These are phyloP conservation scores for Rhodinocichla rosea DNA, from an alignment of 2,113 vertebrate species.

Conservation along the genomic window DNA sequence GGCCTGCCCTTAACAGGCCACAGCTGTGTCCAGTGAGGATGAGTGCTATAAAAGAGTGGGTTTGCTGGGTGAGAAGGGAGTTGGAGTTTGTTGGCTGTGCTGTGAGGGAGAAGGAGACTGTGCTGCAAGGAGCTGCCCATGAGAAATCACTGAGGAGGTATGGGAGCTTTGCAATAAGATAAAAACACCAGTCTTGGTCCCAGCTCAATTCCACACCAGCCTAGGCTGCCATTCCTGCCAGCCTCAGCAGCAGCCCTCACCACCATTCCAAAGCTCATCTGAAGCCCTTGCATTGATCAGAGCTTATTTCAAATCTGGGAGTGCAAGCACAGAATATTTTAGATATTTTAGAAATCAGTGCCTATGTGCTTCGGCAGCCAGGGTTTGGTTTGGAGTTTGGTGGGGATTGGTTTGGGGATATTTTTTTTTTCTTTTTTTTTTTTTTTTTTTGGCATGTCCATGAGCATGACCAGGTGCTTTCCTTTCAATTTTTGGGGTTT, in stretches of 20 bases:
- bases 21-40: too few species aligned
- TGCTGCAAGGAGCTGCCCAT: too few species aligned
- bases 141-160: too few species aligned
- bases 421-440: too few species aligned
- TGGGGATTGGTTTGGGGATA: background rate
- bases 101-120: too few species aligned
- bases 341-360: background rate
- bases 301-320: background rate
- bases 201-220: background rate
- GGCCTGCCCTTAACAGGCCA: too few species aligned
- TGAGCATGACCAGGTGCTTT: background rate
- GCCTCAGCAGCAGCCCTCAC: background rate
- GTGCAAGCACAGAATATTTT: background rate
- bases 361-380: background rate
- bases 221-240: background rate
- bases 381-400: background rate
- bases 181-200: too few species aligned
- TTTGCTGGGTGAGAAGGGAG: too few species aligned
- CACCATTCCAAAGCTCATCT: rapidly evolving
- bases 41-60: too few species aligned
- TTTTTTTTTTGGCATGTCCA: too few species aligned
- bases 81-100: too few species aligned
- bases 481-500: background rate
- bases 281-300: background rate
- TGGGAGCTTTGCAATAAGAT: too few species aligned